Conservation (phyloP, 2,888 invertebrate species). For the Heteropelma amictum region DNA sequence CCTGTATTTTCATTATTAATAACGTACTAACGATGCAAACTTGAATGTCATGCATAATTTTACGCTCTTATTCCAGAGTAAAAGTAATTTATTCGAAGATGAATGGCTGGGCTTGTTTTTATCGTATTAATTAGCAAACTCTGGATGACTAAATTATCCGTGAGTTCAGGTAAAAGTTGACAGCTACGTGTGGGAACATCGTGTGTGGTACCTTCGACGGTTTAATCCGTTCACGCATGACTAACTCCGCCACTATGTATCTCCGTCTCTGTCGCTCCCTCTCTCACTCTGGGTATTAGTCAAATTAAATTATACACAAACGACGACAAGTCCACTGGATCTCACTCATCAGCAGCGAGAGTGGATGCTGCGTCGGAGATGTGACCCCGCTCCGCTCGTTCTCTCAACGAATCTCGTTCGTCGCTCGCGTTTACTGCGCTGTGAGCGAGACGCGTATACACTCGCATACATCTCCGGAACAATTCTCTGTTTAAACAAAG, state of each 20-base stretch:
- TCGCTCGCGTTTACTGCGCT: background rate
- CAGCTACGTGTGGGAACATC: slow-evolving; percentile 36
- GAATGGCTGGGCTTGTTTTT: slow-evolving; percentile 8
- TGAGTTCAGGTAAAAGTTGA: slow-evolving; percentile 45
- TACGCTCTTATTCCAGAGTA: too few relatives aligned
- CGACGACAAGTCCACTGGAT: slow-evolving; percentile 40
- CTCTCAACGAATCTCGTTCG: slow-evolving; percentile 1
- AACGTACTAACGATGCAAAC: too few relatives aligned
- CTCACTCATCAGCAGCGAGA: slow-evolving; percentile 4
- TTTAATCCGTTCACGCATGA: slow-evolving; percentile 23
- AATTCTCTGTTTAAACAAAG: slow-evolving; percentile 34
- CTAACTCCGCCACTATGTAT: background rate
- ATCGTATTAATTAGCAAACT: slow-evolving; percentile 55
- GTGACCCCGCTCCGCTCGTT: background rate
- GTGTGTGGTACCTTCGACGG: slow-evolving; percentile 33
- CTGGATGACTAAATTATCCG: slow-evolving; percentile 53
- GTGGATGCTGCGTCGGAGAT: slow-evolving; percentile 22
- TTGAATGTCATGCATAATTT: too few relatives aligned
- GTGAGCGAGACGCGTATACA: slow-evolving; percentile 22
- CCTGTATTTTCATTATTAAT: too few relatives aligned
- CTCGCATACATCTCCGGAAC: background rate
- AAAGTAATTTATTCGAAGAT: too few relatives aligned
- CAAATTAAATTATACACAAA: slow-evolving; percentile 52
- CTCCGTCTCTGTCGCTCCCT: background rate
- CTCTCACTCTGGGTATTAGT: slow-evolving; percentile 36